Base-by-base conservation (phyloP, 2,797 vertebrate genomes). In the Siniperca undulata region DNA sequence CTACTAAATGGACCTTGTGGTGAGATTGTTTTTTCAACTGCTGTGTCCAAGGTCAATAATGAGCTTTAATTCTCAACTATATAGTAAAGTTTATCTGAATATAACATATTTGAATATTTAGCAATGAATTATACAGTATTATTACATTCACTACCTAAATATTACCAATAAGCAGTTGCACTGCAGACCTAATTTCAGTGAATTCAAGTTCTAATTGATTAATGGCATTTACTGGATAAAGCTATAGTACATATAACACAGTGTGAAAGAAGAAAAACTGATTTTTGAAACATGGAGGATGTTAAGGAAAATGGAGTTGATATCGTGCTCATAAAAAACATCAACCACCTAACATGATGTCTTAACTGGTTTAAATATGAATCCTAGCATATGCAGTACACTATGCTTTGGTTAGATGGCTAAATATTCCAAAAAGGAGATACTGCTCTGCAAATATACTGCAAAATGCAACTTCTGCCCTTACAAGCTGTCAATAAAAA, bases 391-490 rank as follows among this genome's bases (percentile, higher is more conserved):
- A 60, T 48, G 3, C 53, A 64, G 38, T 20, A 22, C 30, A 40
- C 55, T 68, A 73, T 42, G 38, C 74, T 91, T 80, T 40, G 58
- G 42, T 78, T 59, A 76, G 50, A 82, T 65, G 58, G 68, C 58
- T 85, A 72, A 74, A 80, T 80, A 78, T 81, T 83, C 48, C 70
- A 81, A 78, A 65, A 34, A 75, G 14, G 17, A 80, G 16, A 73
- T 24, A 70, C 59, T 73, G 74, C 17, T 61, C 50, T 72, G 60
- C 64, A 70, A 70, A 73, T 55, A 73, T 60, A 48, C 56, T 44
- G 62, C 27, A 78, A 77, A 70, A 71, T 30, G 13, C 22, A 55
- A 46, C 65, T 44, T 62, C 46, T 60, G 70, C 67, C 68, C 61
- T 58, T 73, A 3, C 9, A 66, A 53, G 34, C 55, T 81, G 66